Base-by-base conservation (phyloP, 2,113 vertebrate species). In the Laterallus jamaicensis region DNA sequence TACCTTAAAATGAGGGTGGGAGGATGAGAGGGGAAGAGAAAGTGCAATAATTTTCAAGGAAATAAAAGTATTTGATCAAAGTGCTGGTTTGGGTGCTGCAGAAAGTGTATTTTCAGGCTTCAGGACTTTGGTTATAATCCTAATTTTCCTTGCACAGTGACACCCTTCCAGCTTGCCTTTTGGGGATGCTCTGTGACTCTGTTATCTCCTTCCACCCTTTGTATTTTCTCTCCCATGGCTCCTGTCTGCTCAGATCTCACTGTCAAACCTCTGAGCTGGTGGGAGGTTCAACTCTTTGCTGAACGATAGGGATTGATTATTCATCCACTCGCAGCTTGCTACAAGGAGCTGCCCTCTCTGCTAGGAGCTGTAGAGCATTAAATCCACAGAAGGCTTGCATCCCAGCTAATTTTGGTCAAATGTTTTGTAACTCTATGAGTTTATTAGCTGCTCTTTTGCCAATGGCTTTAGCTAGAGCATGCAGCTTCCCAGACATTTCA, bases 401-500 rank as follows among this genome's bases (percentile, higher is more conserved):
- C 74, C 55, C 62, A 19, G 7, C 31, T 15, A 5, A 31, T 19
- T 44, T 6, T 1, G 14, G n/a, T 28, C 16, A 25, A n/a, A 3
- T 3, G 1, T 24, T 49, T 49, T 25, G 64, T 29, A 40, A 12
- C 9, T 1, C 0, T 3, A 29, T 7, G 19, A n/a, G 40, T 20
- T 9, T 5, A 4, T 32, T 4, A 18, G 21, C 8, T 17, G 52
- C 20, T 20, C 40, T 40, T 22, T 6, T 2, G 4, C 35, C 2
- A 64, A 31, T 1, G 19, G 56, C 9, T 28, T 55, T 37, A 40
- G 40, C 40, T 40, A 40, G 40, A 40, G 13, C 40, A 40, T 25
- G 20, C 3, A 1, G 42, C 31, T 44, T 29, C 24, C n/a, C 39
- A 12, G 40, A 6, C 3, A 3, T 14, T 52, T 19, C 42, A 3